Conservation (phyloP, 1,140 invertebrate genomes). For the Hylaeus anthracinus region DNA sequence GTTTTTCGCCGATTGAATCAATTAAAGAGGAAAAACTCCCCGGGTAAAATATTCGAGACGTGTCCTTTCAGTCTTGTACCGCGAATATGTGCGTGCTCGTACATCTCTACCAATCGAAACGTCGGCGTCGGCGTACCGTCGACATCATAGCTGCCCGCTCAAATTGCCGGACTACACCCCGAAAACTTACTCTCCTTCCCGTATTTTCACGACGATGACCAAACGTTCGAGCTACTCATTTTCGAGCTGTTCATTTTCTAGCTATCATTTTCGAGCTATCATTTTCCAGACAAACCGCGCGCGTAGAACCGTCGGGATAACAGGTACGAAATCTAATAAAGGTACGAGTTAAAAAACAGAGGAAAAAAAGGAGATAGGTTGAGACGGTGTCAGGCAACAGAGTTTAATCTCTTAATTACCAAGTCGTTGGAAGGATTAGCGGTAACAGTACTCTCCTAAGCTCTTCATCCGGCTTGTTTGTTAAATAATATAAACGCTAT, state of each 20-base stretch:
- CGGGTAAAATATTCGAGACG: constrained; percentile 69
- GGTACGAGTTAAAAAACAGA: not conserved
- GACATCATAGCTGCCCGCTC: constrained; percentile 28
- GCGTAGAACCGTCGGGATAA: constrained; percentile 49
- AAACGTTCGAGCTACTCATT: too few species aligned
- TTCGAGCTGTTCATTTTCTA: too few species aligned
- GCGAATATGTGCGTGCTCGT: constrained; percentile 45
- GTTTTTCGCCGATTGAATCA: constrained; percentile 70
- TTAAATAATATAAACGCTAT: constrained; percentile 78
- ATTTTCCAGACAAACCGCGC: constrained; percentile 1
- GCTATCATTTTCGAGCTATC: not conserved
- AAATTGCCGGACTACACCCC: constrained; percentile 42
- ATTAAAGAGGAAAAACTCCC: constrained; percentile 68
- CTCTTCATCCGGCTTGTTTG: constrained; percentile 79
- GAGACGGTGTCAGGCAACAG: constrained; percentile 68
- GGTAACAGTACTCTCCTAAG: constrained; percentile 75
- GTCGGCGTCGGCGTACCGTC: not conserved
- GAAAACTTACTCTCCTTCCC: constrained; percentile 4
- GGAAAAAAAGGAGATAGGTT: not conserved
- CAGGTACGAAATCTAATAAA: constrained; percentile 15
- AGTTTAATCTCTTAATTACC: constrained; percentile 78
- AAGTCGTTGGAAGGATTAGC: constrained; percentile 68
- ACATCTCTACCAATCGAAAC: constrained; percentile 51
- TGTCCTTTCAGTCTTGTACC: constrained; percentile 59
- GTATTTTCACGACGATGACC: too few species aligned